Base-by-base conservation (phyloP, 2,888 invertebrate genomes). In the Prostheceraeus crozeri region DNA sequence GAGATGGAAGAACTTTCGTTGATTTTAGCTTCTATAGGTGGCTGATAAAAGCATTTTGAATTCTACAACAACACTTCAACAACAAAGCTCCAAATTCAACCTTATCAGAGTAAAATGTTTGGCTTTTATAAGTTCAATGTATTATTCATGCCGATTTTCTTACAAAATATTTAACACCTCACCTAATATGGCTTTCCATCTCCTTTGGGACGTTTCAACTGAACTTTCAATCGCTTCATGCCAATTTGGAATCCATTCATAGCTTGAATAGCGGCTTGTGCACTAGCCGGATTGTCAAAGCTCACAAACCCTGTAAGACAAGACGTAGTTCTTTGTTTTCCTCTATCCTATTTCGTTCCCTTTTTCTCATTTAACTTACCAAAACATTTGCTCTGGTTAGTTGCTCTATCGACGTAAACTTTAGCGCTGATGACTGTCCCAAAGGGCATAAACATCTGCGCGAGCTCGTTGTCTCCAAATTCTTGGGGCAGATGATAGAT, bases 221-320 rank as follows among this genome's bases (percentile, higher is more conserved):
- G 94, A 74, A 96, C 96, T 83, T 98, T 96, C 77, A 96, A 86
- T 76, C 96, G 84, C 82, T 98, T 98, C 94, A 96, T 96, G 75
- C 96, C 96, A 79, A 96, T 96, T 81, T 96, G 96, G 82, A 96
- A 98, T 77, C 96, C 96, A 81, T 98, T 98, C 96, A 98, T 98
- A 72, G 96, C 87, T 79, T 94, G 91, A 78, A 98, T 98, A 70
- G 96, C 96, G 69, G 90, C 86, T 80, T 94, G 93, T 76, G 96
- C 94, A 77, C 91, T 91, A 71, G 87, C 83, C 70, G 91, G 91
- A 83, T 94, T 94, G 83, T 98, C 96, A 81, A 94, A 98, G 73
- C 94, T 94, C 73, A 98, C 96, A 80, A 98, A 98, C 76, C 96
- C 96, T 96, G 78, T 1, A 78, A 76, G 66, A 65, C 59, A 65